Conservation (phyloP, 1,140 invertebrate genomes). For the Watersipora subatra region DNA sequence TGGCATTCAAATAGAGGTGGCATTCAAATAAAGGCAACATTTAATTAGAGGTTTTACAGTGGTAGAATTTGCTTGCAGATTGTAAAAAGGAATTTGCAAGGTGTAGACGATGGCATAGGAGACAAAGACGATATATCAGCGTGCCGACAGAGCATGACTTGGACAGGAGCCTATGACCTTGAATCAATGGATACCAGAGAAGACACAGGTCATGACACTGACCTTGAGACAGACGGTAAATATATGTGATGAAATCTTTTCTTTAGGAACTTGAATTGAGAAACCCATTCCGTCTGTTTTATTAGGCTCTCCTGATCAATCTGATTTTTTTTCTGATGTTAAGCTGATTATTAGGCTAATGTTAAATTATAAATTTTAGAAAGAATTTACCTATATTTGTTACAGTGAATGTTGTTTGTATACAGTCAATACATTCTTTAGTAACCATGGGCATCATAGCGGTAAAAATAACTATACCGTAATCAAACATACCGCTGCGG, state of each 20-base stretch:
- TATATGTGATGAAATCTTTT: not conserved
- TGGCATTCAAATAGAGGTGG: no score
- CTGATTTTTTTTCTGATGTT: no score
- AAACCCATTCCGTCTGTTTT: not conserved
- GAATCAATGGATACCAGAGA: slow-evolving; percentile 19
- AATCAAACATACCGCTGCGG: not conserved
- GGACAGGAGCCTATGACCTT: not conserved
- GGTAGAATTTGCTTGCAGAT: no score
- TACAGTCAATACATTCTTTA: no score
- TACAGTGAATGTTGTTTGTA: no score
- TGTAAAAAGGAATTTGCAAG: not conserved
- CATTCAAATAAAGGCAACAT: no score
- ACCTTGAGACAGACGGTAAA: slow-evolving; percentile 30
- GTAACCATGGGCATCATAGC: no score
- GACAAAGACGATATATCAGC: not conserved
- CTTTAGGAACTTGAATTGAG: not conserved
- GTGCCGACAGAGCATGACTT: not conserved
- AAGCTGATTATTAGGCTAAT: no score
- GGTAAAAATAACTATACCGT: no score
- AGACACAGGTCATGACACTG: slow-evolving; percentile 32
- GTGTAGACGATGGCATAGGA: not conserved
- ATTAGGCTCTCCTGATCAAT: not conserved
- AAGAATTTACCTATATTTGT: no score
- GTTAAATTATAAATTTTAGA: no score
- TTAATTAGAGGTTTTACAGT: no score